A percentile compares a stretch with the other conserved stretches of the same genome.
phyloP scores from a whole-genome alignment of 2,113 vertebrate genomes.

The Mystacornis crossleyi region DNA sequence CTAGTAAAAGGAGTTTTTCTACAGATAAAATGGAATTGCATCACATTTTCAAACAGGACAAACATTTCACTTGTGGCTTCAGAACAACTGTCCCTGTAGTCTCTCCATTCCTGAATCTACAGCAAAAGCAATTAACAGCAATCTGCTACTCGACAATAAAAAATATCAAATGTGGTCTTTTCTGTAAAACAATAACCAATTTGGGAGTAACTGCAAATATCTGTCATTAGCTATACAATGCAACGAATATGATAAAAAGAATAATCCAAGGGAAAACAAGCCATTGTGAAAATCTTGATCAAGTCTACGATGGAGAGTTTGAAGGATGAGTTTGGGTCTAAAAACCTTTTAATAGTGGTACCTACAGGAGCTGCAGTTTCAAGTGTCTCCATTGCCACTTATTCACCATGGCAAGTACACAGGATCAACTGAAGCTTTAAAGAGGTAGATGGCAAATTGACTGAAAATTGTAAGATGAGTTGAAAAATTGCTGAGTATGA shows the following conservation, averaged over 20 bases:
- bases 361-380: neutral
- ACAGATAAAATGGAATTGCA: neutral
- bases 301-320: neutral
- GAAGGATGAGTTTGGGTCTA: neutral
- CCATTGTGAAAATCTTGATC: neutral
- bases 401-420: neutral
- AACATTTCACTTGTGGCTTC: neutral
- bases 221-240: neutral
- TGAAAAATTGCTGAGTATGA: neutral
- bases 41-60: neutral
- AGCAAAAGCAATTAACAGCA: neutral
- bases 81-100: accelerated
- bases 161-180: neutral
- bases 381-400: neutral
- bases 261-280: neutral
- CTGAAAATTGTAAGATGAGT: neutral
- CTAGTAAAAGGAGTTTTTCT: neutral
- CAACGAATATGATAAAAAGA: neutral
- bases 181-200: neutral
- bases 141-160: neutral
- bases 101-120: neutral
- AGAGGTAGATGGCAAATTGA: neutral
- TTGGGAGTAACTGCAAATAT: neutral
- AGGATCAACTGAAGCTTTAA: neutral
- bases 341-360: neutral